phyloP scores from a whole-genome alignment of 2,797 vertebrate genomes.

The Diceros bicornis region DNA sequence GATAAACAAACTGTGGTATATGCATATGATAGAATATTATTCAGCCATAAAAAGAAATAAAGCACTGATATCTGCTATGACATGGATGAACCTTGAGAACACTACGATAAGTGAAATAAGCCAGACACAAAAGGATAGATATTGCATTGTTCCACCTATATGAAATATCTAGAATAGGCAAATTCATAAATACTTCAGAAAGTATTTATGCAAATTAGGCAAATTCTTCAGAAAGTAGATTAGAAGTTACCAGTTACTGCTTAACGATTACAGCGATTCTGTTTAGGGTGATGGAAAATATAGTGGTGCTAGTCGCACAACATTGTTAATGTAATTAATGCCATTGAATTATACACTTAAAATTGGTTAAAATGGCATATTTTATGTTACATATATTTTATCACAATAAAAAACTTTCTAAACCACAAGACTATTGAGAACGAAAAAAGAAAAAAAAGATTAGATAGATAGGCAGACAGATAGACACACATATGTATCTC shows the following conservation, averaged over 20 bases:
- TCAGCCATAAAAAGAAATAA: constrained; percentile 18
- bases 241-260: background rate
- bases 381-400: background rate
- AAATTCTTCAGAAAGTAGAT: background rate
- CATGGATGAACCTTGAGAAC: background rate
- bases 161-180: background rate
- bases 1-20: background rate
- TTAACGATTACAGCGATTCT: background rate
- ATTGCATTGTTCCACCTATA: background rate
- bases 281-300: background rate
- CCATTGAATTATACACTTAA: background rate
- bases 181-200: background rate
- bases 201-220: too few species aligned
- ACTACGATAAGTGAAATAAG: constrained; percentile 7
- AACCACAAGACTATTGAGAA: background rate
- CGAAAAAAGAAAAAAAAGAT: background rate
- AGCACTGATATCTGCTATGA: background rate
- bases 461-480: background rate
- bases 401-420: background rate
- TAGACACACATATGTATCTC: background rate
- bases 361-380: background rate
- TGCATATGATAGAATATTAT: background rate
- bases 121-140: background rate
- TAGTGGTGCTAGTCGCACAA: background rate
- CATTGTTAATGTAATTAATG: background rate